Percentiles rank a stretch among this genome's conserved stretches.
Evolutionary conservation across 2,113 vertebrate species (phyloP).

Genomic region (Gambusia affinis): DNA sequence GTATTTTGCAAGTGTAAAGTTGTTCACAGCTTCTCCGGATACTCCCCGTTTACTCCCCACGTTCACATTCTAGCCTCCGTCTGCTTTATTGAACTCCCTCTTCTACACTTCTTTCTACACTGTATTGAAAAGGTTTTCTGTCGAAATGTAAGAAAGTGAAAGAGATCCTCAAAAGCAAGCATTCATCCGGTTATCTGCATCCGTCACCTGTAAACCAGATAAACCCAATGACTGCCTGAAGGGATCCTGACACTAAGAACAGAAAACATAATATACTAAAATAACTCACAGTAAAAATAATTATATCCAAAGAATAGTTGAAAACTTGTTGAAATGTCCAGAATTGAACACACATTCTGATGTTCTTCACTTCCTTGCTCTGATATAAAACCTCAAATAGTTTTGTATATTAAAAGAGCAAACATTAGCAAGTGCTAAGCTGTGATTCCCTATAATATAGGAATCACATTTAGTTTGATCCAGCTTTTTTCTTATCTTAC

Average conservation of each 20-base stretch:
- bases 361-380: background rate
- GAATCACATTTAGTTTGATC: constrained; percentile 6
- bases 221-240: constrained; percentile 15
- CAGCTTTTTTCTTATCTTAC: background rate
- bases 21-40: background rate
- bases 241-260: background rate
- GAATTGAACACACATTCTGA: background rate
- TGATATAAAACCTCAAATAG: background rate
- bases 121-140: background rate
- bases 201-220: background rate
- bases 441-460: constrained; percentile 15
- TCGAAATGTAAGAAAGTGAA: background rate
- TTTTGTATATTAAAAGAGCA: background rate
- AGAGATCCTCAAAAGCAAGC: background rate
- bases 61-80: background rate
- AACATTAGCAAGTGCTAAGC: background rate
- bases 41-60: background rate
- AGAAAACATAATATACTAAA: background rate
- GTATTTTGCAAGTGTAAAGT: background rate
- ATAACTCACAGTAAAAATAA: background rate
- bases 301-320: background rate
- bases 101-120: background rate
- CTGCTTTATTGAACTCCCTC: background rate
- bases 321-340: background rate
- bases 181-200: background rate